Evolutionary conservation across 92 coral and sea anemone genomes (phyloP).

Genomic region (Anthopleura xanthogrammica): DNA sequence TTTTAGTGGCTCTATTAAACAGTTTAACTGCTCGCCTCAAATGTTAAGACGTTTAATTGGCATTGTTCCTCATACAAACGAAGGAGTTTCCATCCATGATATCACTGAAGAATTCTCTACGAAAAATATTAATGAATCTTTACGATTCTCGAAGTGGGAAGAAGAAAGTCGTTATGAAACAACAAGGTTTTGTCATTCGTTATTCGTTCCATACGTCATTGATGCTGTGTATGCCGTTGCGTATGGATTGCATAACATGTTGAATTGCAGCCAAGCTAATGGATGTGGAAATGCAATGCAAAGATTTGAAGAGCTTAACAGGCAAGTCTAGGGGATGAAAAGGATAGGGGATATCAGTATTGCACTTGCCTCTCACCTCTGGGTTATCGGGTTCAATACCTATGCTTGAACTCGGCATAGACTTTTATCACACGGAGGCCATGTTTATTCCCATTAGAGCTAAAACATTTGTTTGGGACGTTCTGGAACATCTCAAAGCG

Average conservation of each 20-base stretch:
- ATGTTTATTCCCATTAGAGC: too few relatives aligned
- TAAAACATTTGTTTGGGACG: too few relatives aligned
- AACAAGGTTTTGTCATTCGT: slow-evolving; percentile 19
- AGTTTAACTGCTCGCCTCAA: slow-evolving; percentile 48
- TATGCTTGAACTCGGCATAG: too few relatives aligned
- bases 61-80: slow-evolving; percentile 50
- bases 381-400: too few relatives aligned
- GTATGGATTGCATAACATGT: slow-evolving; percentile 65
- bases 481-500: too few relatives aligned
- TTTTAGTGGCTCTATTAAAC: slow-evolving; percentile 45
- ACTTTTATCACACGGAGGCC: too few relatives aligned
- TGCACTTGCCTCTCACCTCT: too few relatives aligned
- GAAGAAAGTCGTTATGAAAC: slow-evolving; percentile 34
- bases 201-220: slow-evolving; percentile 69
- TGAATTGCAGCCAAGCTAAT: slow-evolving; percentile 50
- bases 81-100: slow-evolving; percentile 6
- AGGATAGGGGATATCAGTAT: background rate
- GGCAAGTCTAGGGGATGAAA: slow-evolving; percentile 35
- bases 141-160: slow-evolving; percentile 34
- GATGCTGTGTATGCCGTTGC: slow-evolving; percentile 91
- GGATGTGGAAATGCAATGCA: slow-evolving; percentile 42
- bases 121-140: background rate
- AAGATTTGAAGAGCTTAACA: slow-evolving; percentile 46
- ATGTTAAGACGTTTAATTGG: slow-evolving; percentile 77
- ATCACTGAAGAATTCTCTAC: slow-evolving; percentile 38